A percentile compares a stretch with the other conserved stretches of the same genome.
Conservation (phyloP, 2,113 vertebrate genomes). For the Taurulus bubalis region DNA sequence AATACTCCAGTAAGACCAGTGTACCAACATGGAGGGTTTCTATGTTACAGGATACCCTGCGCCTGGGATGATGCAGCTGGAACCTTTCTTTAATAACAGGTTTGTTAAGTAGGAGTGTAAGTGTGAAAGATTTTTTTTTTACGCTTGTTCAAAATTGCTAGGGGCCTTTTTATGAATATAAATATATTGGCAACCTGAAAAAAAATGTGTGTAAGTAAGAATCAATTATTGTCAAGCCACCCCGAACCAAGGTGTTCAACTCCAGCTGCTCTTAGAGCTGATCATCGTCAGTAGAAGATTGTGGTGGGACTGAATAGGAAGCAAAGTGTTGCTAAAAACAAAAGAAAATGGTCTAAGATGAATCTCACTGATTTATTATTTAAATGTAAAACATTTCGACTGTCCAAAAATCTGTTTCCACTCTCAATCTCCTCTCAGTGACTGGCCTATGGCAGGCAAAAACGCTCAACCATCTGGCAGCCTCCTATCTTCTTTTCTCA, state of each 20-base stretch:
- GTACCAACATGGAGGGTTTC: neutral
- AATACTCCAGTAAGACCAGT: neutral
- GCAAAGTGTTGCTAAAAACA: too few relatives aligned
- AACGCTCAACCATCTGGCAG: neutral
- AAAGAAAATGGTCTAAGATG: neutral
- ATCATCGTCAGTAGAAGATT: neutral
- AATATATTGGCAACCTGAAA: neutral
- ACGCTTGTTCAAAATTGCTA: neutral
- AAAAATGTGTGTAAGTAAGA: neutral
- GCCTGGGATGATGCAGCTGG: conserved; percentile 29
- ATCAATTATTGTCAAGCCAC: neutral
- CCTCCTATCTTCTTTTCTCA: conserved; percentile 16
- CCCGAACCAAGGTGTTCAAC: neutral
- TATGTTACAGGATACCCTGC: conserved; percentile 64
- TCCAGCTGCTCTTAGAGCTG: neutral
- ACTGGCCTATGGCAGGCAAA: neutral
- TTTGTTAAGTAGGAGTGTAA: conserved; percentile 1
- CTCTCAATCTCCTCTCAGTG: conserved; percentile 42
- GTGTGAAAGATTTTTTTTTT: neutral
- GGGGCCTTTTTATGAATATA: neutral
- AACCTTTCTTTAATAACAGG: conserved; percentile 40
- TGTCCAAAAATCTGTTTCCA: neutral
- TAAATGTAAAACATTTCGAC: neutral
- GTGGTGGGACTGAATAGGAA: neutral
- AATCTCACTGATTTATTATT: neutral